phyloP scores from a whole-genome alignment of 2,797 vertebrate species.

The Luscinia luscinia region DNA sequence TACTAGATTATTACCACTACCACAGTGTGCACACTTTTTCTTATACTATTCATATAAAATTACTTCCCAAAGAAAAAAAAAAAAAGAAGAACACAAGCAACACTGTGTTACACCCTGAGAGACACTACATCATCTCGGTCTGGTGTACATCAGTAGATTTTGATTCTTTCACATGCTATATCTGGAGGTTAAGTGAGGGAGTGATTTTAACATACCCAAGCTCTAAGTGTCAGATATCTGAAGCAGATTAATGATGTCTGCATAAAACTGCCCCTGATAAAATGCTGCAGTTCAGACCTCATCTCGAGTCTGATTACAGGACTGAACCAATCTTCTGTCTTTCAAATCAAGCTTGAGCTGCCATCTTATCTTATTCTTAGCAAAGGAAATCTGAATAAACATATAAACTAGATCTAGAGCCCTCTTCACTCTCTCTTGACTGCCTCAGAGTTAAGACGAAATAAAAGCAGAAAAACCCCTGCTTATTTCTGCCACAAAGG shows the following conservation, averaged over 20 bases:
- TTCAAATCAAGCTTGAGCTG: not conserved
- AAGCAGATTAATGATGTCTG: constrained; percentile 44
- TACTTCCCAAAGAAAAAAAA: not conserved
- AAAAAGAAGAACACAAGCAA: not conserved
- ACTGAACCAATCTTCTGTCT: not conserved
- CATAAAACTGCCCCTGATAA: constrained; percentile 2
- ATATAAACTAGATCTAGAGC: not conserved
- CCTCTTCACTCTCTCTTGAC: not conserved
- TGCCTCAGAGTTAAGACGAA: not conserved
- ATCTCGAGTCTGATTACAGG: not conserved
- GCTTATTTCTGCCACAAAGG: not conserved
- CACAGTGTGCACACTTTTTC: not conserved
- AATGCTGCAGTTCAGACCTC: not conserved
- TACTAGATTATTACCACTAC: not conserved
- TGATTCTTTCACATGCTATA: not conserved
- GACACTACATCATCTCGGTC: not conserved
- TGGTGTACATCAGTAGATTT: constrained; percentile 23
- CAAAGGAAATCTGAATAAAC: not conserved
- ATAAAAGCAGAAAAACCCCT: not conserved
- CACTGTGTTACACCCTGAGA: not conserved
- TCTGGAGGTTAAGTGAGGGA: not conserved
- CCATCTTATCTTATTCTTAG: not conserved
- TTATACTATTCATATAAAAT: not conserved
- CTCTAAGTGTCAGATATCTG: constrained; percentile 21
- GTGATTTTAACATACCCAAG: constrained; percentile 37